Base-by-base conservation (phyloP, 1,140 invertebrate genomes). In the Metopolophium dirhodum region DNA sequence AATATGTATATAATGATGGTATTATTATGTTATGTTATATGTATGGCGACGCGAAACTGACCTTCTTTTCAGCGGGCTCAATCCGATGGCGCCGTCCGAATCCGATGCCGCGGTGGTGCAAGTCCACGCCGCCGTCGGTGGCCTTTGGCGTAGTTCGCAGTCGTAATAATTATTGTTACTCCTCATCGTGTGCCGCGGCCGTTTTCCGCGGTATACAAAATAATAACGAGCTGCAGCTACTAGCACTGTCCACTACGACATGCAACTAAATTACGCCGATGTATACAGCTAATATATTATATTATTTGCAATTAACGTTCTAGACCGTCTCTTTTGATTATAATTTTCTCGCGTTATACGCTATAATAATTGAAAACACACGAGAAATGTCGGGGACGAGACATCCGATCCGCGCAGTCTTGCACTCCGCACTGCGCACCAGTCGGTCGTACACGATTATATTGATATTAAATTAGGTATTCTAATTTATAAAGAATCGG, bases 1-100 rank as follows among this genome's bases (percentile, higher is more conserved):
- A 77, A n/a, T n/a, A 77, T 0, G 30, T 22, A 9, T 68, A n/a
- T 3, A 68, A n/a, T n/a, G 9, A n/a, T 68, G 18, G 18, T 77
- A n/a, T 77, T 77, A 23, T 54, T 54, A 35, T 18, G 6, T 77
- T n/a, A n/a, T n/a, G 30, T 77, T 86, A 30, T 30, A 2, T 20
- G 9, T 47, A 47, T 18, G 41, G 47, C 86, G 86, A 88, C 86
- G 30, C 47, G 47, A 88, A 49, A 51, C 47, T 54, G 89, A 91
- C 90, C 90, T 91, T 91, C 90, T 91, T n/a, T 68, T 68, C 26
- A 30, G 41, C 57, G 54, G 89, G 37, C 57, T 90, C 51, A 7
- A 61, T 61, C 54, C 89, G 23, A 35, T 54, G 45, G n/a, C 87
- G 51, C 30, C 30, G 35, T 30, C 37, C 61, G 61, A n/a, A 35